phyloP scores from a whole-genome alignment of 2,888 invertebrate species.

The Phortica magna region DNA sequence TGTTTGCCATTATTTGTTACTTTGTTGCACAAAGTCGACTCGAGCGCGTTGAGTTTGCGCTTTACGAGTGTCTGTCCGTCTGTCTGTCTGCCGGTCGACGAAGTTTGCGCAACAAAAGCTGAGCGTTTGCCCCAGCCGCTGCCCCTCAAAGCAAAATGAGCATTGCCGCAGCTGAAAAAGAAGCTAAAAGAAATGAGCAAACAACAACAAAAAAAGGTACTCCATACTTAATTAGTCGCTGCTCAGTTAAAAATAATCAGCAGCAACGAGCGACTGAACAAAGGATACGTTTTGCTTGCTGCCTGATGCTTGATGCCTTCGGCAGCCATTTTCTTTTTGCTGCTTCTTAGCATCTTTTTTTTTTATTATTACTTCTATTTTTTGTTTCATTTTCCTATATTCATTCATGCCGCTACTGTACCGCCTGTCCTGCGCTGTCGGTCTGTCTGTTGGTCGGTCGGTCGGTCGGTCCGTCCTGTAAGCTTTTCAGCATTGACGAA shows the following conservation, averaged over 20 bases:
- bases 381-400: background rate
- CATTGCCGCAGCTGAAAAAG: background rate
- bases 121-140: background rate
- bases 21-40: conserved; percentile 55
- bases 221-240: conserved; percentile 73
- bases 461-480: background rate
- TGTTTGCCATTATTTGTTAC: conserved; percentile 70
- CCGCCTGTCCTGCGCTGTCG: background rate
- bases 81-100: conserved; percentile 36
- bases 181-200: background rate
- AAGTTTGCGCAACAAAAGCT: conserved; percentile 41
- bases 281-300: conserved; percentile 13
- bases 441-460: background rate
- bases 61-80: background rate
- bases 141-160: conserved; percentile 36
- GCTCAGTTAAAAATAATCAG: conserved; percentile 70
- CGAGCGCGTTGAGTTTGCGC: conserved; percentile 32
- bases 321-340: background rate
- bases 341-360: background rate
- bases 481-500: conserved; percentile 31
- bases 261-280: conserved; percentile 40
- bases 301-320: background rate
- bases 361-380: background rate
- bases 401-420: background rate
- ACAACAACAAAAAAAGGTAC: conserved; percentile 57